These are phyloP conservation scores for Echinarachnius parma DNA, from an alignment of 53 echinoderm and acorn worm species.

Conservation along the genomic window DNA sequence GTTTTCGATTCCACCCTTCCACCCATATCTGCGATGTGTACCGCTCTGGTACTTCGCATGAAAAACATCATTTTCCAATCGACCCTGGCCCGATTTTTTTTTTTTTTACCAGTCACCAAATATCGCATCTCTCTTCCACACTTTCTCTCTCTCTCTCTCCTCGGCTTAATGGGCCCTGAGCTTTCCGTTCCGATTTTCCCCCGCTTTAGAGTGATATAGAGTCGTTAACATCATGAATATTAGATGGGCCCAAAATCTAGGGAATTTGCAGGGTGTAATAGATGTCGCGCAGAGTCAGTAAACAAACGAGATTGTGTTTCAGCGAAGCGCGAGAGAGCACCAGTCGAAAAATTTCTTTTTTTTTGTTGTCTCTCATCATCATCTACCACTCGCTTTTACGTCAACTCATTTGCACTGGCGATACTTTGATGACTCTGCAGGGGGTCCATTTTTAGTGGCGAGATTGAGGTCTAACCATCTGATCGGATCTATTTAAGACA, in stretches of 20 bases:
- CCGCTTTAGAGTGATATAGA: conserved; percentile 51
- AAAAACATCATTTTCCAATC: no score
- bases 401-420: conserved; percentile 28
- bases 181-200: no score
- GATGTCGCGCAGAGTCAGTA: conserved; percentile 36
- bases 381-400: conserved; percentile 1
- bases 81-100: no score
- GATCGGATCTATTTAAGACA: conserved; percentile 39
- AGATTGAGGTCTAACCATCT: conserved; percentile 40
- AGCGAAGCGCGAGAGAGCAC: not conserved
- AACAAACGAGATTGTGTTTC: conserved; percentile 34
- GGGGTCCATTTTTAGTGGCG: conserved; percentile 16
- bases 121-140: not conserved
- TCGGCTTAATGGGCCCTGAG: no score
- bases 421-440: conserved; percentile 37
- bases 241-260: conserved; percentile 32
- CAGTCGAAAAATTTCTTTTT: conserved; percentile 22
- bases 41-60: no score
- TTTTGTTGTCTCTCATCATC: conserved; percentile 25
- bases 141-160: no score
- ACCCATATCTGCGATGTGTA: no score
- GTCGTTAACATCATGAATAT: conserved; percentile 53
- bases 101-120: no score
- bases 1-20: no score
- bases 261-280: conserved; percentile 24